Evolutionary conservation across 2,113 vertebrate genomes (phyloP), one percentile per base, ranked within the genome.

Genomic region (Oriolus oriolus): DNA sequence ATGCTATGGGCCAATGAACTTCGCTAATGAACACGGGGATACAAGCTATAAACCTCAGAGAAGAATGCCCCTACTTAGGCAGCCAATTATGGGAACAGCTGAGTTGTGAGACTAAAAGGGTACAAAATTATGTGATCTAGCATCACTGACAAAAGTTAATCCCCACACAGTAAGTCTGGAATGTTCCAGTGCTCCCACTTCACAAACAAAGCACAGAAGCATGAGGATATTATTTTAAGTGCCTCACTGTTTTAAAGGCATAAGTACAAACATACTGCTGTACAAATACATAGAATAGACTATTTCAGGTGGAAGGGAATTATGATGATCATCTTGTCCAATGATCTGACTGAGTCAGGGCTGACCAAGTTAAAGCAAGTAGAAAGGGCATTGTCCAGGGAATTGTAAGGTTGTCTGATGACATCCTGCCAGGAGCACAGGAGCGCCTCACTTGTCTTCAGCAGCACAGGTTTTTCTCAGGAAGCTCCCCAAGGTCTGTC

Each of bases 21-120:
- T 31, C 0, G 2, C 8, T 42, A 54, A 49, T 26, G 33, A 93
- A 65, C 7, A 44, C 0, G 0, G 3, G 13, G 26, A 41, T 17
- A 17, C 11, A 19, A 82, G 9, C 11, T 47, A 47, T 2, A 45
- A 77, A 85, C 23, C 26, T 63, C 22, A 41, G 28, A 49, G 45
- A 71, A 61, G 12, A 66, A 16, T 13, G 5, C 5, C 7, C n/a
- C 59, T 31, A 23, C 11, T 49, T 68, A 74, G 28, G 44, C n/a
- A 59, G 28, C 28, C 59, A 42, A 13, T 18, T 68, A 63, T 0
- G 6, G 59, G 6, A 31, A 57, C 30, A 53, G 53, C 30, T 3
- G 22, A 80, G 20, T 4, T 42, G 33, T 15, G 49, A 82, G 33
- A 56, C 22, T 70, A 20, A 59, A 83, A 39, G 2, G 3, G 27